Conservation (phyloP, 92 coral and sea anemone genomes). For the Plumapathes pennacea region DNA sequence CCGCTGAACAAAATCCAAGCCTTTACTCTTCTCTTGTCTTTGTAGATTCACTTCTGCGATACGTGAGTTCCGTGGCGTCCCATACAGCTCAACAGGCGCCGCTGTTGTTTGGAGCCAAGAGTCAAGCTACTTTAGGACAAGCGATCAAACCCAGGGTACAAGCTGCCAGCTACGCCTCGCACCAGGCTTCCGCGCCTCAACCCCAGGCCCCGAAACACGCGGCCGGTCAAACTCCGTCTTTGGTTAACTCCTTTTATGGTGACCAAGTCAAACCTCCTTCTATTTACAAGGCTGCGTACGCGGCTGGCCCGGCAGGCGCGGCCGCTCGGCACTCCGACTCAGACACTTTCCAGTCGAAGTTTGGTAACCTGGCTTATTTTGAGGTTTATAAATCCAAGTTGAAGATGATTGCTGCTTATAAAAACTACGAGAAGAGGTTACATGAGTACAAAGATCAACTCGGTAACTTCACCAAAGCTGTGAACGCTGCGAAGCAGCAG, state of each 20-base stretch:
- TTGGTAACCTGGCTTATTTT: conserved; percentile 74
- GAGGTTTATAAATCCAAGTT: conserved; percentile 71
- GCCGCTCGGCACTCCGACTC: conserved; percentile 61
- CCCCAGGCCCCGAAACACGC: conserved; percentile 13
- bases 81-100: conserved; percentile 48
- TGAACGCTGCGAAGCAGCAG: conserved; percentile 11
- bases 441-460: conserved; percentile 65
- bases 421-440: conserved; percentile 78
- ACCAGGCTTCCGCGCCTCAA: conserved; percentile 21
- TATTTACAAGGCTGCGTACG: conserved; percentile 13
- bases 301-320: conserved; percentile 2
- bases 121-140: conserved; percentile 34
- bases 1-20: too few relatives aligned
- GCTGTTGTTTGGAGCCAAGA: conserved; percentile 39
- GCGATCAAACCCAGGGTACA: conserved; percentile 17
- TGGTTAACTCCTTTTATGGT: conserved; percentile 23
- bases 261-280: too few relatives aligned
- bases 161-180: conserved; percentile 26
- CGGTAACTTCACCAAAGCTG: too few relatives aligned
- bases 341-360: conserved; percentile 68
- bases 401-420: conserved; percentile 88
- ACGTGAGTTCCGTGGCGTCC: conserved; percentile 79
- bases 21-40: too few relatives aligned
- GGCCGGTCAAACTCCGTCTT: conserved; percentile 30
- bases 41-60: conserved; percentile 58